These are phyloP conservation scores for Setipinna tenuifilis DNA, from an alignment of 2,797 vertebrate genomes.

Conservation along the genomic window DNA sequence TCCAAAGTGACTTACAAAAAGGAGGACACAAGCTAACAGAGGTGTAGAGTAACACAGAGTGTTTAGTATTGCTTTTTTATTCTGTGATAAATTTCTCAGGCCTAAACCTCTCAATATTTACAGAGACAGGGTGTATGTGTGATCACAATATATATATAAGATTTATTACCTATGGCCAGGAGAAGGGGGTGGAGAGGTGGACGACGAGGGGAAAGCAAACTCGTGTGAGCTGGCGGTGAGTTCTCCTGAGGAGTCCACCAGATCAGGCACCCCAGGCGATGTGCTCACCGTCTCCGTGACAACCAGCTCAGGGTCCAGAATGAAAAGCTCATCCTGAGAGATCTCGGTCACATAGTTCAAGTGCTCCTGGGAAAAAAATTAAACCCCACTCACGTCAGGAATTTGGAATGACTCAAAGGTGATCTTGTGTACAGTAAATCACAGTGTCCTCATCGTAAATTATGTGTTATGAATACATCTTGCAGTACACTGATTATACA, in stretches of 20 bases:
- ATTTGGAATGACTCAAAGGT: slow-evolving; percentile 1
- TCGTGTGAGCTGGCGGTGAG: slow-evolving; percentile 75
- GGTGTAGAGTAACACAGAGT: no score
- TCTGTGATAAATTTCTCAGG: neutral
- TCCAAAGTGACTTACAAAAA: no score
- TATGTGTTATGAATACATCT: no score
- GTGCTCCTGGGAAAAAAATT: slow-evolving; percentile 77
- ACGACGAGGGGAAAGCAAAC: slow-evolving; percentile 66
- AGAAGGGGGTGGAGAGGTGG: slow-evolving; percentile 61
- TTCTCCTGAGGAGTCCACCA: slow-evolving; percentile 74
- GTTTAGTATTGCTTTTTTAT: neutral
- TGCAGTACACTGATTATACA: neutral
- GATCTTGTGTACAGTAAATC: neutral
- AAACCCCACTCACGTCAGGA: neutral
- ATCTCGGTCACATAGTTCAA: slow-evolving; percentile 92
- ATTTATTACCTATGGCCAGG: slow-evolving; percentile 57
- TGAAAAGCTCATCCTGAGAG: slow-evolving; percentile 91
- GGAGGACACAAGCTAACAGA: no score
- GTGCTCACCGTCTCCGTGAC: slow-evolving; percentile 82
- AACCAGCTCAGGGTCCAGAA: slow-evolving; percentile 92
- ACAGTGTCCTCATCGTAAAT: no score
- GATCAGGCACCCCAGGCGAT: slow-evolving; percentile 83
- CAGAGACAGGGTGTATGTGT: no score
- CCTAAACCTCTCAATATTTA: neutral
- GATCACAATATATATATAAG: no score